Evolutionary conservation across 1,140 invertebrate genomes (phyloP).

Genomic region (Lineus longissimus): DNA sequence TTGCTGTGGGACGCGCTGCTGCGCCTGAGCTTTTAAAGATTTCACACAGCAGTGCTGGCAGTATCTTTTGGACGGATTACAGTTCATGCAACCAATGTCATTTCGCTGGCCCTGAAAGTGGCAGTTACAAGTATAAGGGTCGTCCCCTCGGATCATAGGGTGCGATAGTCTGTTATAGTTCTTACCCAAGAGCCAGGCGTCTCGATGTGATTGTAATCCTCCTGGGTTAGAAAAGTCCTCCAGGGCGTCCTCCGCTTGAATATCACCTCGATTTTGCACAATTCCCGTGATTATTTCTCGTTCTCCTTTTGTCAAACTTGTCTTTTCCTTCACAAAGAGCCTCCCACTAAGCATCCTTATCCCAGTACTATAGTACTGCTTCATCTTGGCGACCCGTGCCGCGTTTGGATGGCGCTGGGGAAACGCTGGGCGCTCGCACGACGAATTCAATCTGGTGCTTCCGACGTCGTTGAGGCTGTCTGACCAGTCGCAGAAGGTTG

Average conservation of each 20-base stretch:
- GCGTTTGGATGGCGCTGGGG: not conserved
- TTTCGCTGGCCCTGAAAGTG: not conserved
- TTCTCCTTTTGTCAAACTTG: conserved; percentile 42
- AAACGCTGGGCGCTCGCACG: not conserved
- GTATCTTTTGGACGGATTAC: not conserved
- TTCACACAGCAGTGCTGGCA: not conserved
- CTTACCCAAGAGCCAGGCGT: conserved; percentile 41
- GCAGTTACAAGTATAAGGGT: not conserved
- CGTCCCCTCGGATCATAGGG: not conserved
- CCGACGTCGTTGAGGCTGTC: not conserved
- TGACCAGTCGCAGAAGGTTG: conserved; percentile 1
- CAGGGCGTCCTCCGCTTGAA: conserved; percentile 12
- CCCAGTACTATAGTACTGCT: conserved; percentile 4
- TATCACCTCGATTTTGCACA: conserved; percentile 37
- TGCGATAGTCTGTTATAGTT: not conserved
- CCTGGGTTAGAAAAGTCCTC: conserved; percentile 13
- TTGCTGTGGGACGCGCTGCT: not conserved
- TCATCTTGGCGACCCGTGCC: conserved; percentile 4
- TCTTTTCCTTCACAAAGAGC: conserved; percentile 37
- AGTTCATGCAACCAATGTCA: not conserved
- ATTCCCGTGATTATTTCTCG: conserved; percentile 44
- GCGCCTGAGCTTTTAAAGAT: not conserved
- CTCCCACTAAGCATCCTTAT: conserved; percentile 28
- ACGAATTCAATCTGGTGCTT: not conserved
- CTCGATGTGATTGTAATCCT: conserved; percentile 30